Evolutionary conservation across 2,888 invertebrate genomes (phyloP).

Genomic region (Deilephila porcellus): DNA sequence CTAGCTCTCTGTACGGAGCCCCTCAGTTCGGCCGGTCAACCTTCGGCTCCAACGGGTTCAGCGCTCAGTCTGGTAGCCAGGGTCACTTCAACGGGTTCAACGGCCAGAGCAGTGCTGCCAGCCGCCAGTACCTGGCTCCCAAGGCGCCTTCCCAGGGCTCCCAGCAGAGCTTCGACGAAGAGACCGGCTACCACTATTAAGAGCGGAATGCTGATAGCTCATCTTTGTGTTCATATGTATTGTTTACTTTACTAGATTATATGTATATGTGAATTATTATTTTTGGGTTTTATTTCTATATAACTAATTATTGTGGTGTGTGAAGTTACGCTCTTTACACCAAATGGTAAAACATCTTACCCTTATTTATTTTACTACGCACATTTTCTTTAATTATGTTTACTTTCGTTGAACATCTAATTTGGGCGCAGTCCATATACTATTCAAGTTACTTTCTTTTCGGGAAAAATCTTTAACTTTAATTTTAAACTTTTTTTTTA

Average conservation of each 20-base stretch:
- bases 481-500: no score
- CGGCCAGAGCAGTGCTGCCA: slow-evolving; percentile 46
- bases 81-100: slow-evolving; percentile 13
- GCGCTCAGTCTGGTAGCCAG: neutral
- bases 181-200: slow-evolving; percentile 75
- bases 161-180: slow-evolving; percentile 73
- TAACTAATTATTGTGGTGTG: no score
- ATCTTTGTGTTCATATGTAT: slow-evolving; percentile 47
- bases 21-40: slow-evolving; percentile 33
- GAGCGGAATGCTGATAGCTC: slow-evolving; percentile 33
- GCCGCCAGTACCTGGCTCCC: slow-evolving; percentile 72
- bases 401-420: no score
- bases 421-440: no score
- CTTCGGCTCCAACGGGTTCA: slow-evolving; percentile 12
- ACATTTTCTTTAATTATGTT: no score
- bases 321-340: no score
- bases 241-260: slow-evolving; percentile 36
- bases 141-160: slow-evolving; percentile 61
- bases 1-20: slow-evolving; percentile 42
- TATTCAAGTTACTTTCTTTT: no score
- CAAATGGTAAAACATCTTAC: no score
- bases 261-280: slow-evolving; percentile 29
- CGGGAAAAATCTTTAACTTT: no score
- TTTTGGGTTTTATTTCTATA: slow-evolving; percentile 5
- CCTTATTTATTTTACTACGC: no score